These are phyloP conservation scores for Phycodurus eques DNA, from an alignment of 2,113 vertebrate genomes.

Conservation along the genomic window DNA sequence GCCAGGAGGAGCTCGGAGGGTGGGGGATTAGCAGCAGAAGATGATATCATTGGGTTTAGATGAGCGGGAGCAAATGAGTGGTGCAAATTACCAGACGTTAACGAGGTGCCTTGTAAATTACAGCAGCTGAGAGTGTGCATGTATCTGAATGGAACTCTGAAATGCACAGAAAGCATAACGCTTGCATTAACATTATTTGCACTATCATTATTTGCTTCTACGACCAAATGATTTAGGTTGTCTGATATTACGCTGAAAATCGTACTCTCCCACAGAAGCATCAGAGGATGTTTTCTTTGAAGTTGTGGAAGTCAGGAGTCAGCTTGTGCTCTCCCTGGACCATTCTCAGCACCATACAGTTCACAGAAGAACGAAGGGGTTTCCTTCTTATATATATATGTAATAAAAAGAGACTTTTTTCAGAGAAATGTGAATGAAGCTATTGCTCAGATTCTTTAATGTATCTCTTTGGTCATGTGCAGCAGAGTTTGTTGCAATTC, in stretches of 20 bases:
- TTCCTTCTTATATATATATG: neutral
- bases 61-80: slow-evolving; percentile 71
- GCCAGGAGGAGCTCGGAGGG: slow-evolving; percentile 40
- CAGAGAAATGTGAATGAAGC: slow-evolving; percentile 18
- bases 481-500: slow-evolving; percentile 19
- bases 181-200: slow-evolving; percentile 62
- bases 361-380: slow-evolving; percentile 2
- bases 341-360: slow-evolving; percentile 12
- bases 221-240: slow-evolving; percentile 29
- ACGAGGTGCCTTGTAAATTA: slow-evolving; percentile 77
- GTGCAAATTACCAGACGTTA: slow-evolving; percentile 73
- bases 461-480: slow-evolving; percentile 19
- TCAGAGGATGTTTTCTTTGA: slow-evolving; percentile 24
- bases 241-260: slow-evolving; percentile 14
- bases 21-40: slow-evolving; percentile 61
- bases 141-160: slow-evolving; percentile 26
- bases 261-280: slow-evolving; percentile 14
- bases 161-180: slow-evolving; percentile 48
- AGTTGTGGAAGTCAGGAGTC: slow-evolving; percentile 25
- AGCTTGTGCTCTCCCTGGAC: slow-evolving; percentile 21
- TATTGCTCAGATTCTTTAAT: slow-evolving; percentile 14
- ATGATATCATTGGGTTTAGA: slow-evolving; percentile 74
- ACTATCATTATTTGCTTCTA: slow-evolving; percentile 66
- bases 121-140: slow-evolving; percentile 46
- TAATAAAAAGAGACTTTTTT: slow-evolving; percentile 35